Base-by-base conservation (phyloP, 2,113 vertebrate genomes). In the Harpagus bidentatus region DNA sequence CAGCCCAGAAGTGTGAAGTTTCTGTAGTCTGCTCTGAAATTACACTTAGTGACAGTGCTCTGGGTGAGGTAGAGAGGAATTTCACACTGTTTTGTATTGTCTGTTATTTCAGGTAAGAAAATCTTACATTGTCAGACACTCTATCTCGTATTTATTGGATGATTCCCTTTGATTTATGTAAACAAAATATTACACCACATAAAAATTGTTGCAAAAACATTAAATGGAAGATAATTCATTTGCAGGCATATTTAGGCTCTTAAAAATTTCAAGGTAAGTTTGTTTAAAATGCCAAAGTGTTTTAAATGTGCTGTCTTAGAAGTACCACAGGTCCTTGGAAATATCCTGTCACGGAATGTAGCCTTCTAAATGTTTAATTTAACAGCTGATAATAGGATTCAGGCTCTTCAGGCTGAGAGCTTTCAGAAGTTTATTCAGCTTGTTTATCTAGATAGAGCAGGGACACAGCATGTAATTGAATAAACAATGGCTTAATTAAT, bases 401-500 rank as follows among this genome's bases (percentile, higher is more conserved):
- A 47, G 38, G 25, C 34, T 92, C 22, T 77, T 74, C n/a, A 88
- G 63, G 20, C 29, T 59, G 63, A 67, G 32, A 77, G 45, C 19
- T 93, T 88, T 83, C 58, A 56, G 62, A 88, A 72, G 40, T 86
- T 95, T 90, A 92, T 80, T 91, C 79, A 74, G 59, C 47, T 92
- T 86, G n/a, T 93, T 93, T 94, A 16, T 81, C 63, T 77, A 90
- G 76, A 50, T 58, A 9, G 69, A 90, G 72, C 16, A 66, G 76
- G 63, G n/a, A n/a, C 76, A 81, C 23, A 70, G n/a, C 48, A 71
- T 47, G 20, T 74, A 94, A 86, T 73, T 92, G 85, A 92, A 92
- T 94, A 71, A 94, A 94, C 71, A 93, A 8, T 73, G 36, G 29
- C 53, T 93, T 73, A 88, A 93, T 93, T 92, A 94, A 70, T 86